Evolutionary conservation across 2,888 invertebrate species (phyloP).

Genomic region (Altica lythri): DNA sequence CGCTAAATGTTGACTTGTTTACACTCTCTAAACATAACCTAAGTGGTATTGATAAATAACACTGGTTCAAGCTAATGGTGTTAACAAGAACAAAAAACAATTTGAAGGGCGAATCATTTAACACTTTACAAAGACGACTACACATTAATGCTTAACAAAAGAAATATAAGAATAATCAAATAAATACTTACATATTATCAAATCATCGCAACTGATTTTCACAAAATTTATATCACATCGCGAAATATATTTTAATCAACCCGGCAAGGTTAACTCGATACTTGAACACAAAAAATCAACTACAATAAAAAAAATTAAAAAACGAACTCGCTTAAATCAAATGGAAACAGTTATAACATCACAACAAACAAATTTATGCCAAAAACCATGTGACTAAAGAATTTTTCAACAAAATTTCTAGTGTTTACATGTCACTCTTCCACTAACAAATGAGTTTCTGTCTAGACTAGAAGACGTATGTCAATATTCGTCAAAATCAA

Average conservation of each 20-base stretch:
- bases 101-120: conserved; percentile 52
- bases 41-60: conserved; percentile 29
- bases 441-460: conserved; percentile 60
- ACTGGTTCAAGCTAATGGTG: conserved; percentile 30
- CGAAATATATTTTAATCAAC: conserved; percentile 41
- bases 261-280: conserved; percentile 45
- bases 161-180: not conserved
- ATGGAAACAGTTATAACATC: conserved; percentile 26
- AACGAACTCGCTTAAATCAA: conserved; percentile 18
- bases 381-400: conserved; percentile 50
- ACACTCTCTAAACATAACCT: conserved; percentile 34
- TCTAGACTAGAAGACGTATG: conserved; percentile 63
- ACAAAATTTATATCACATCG: conserved; percentile 31
- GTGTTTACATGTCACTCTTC: conserved; percentile 60
- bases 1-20: conserved; percentile 29
- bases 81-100: conserved; percentile 40
- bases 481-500: conserved; percentile 76
- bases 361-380: conserved; percentile 39
- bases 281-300: conserved; percentile 41
- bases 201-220: conserved; percentile 43
- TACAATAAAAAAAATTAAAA: conserved; percentile 30
- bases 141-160: not conserved
- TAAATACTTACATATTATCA: conserved; percentile 46
- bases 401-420: conserved; percentile 47
- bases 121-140: conserved; percentile 36